Conservation (phyloP, 2,888 invertebrate species). For the Girardia tigrina region DNA sequence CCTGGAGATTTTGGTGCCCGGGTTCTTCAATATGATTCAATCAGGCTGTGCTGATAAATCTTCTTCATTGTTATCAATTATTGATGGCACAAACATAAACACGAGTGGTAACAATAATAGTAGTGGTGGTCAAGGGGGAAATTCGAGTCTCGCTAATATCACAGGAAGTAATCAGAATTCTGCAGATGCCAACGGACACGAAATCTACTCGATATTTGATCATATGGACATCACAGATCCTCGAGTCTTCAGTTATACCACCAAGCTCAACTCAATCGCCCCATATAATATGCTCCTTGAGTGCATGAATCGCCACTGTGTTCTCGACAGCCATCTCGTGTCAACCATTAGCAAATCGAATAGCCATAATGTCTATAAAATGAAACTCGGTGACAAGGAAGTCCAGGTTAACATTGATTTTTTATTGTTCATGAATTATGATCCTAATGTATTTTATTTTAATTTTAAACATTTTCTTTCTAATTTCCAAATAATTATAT, state of each 20-base stretch:
- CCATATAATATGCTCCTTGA: not conserved
- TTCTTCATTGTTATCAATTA: too few relatives aligned
- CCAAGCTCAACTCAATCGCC: not conserved
- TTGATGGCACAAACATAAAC: too few relatives aligned
- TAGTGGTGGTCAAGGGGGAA: not conserved
- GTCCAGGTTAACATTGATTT: not conserved
- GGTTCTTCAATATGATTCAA: not conserved
- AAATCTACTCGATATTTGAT: constrained; percentile 55
- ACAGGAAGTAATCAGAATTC: not conserved
- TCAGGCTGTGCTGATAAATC: not conserved
- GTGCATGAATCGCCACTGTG: constrained; percentile 12
- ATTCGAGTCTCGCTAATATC: not conserved
- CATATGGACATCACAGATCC: constrained; percentile 83
- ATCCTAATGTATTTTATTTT: too few relatives aligned
- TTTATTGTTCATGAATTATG: too few relatives aligned
- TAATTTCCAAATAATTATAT: too few relatives aligned
- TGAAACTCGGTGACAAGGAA: constrained; percentile 3
- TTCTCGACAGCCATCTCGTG: not conserved
- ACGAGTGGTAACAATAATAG: too few relatives aligned
- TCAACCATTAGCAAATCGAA: not conserved
- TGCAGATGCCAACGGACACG: not conserved
- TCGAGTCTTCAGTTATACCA: constrained; percentile 56
- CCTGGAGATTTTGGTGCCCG: not conserved
- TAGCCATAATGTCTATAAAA: not conserved
- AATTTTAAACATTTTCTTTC: too few relatives aligned